These are phyloP conservation scores for Melopsittacus undulatus DNA, from an alignment of 2,797 vertebrate species.

Conservation along the genomic window DNA sequence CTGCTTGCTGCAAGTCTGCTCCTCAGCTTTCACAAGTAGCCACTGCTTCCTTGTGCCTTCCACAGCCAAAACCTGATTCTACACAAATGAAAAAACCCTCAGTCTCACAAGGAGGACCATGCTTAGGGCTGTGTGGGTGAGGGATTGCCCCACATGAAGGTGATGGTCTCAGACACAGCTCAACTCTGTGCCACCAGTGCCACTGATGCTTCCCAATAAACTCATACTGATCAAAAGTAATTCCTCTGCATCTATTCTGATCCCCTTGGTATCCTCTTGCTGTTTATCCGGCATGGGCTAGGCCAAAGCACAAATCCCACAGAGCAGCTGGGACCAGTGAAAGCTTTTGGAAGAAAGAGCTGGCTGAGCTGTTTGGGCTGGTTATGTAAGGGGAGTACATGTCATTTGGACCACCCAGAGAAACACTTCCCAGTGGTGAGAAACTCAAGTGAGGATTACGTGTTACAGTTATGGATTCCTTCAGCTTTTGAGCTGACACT, in stretches of 20 bases:
- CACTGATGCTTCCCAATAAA: neutral
- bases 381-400: neutral
- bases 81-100: neutral
- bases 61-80: rapidly evolving
- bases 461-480: neutral
- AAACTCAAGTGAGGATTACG: slow-evolving; percentile 5
- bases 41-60: rapidly evolving
- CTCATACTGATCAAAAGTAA: neutral
- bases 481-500: slow-evolving; percentile 9
- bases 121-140: neutral
- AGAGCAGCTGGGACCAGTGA: neutral
- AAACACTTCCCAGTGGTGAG: slow-evolving; percentile 17
- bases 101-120: neutral
- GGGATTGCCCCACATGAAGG: neutral
- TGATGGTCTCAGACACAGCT: neutral
- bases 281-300: neutral
- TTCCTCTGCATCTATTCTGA: neutral
- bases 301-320: neutral
- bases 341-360: neutral
- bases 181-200: neutral
- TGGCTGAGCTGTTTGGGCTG: neutral
- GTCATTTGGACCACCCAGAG: slow-evolving; percentile 4
- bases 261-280: neutral
- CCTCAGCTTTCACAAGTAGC: rapidly evolving
- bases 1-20: neutral